Evolutionary conservation across 2,797 vertebrate genomes (phyloP), one percentile per base, ranked within the genome.

Genomic region (Acanthornis magna): DNA sequence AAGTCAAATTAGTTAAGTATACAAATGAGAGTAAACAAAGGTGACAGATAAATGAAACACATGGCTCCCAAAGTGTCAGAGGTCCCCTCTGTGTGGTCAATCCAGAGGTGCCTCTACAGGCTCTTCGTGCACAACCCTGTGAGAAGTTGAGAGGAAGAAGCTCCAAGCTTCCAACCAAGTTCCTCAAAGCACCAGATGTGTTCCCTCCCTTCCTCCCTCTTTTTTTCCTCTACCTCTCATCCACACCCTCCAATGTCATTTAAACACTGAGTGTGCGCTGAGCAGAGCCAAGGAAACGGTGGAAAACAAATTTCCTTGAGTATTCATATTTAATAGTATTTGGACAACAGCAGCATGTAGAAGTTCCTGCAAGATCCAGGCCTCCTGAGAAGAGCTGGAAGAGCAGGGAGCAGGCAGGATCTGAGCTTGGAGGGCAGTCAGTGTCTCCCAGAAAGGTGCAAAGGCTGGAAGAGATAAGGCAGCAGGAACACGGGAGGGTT

Each of bases 31-130:
- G 93, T 98, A 98, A 98, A 97, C 96, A 96, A 96, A 97, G 96
- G 96, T 96, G 98, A 98, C 98, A 98, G 95, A 97, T 87, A 97
- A 97, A 96, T 96, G 95, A 98, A 97, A 97, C 79, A 71, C 92
- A 76, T 71, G 81, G 85, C 32, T 92, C 80, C 81, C 65, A 14
- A 91, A 91, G 89, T 94, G 94, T 96, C 95, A 95, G 93, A 91
- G 92, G 94, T 55, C 87, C 68, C 79, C 62, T 19, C 5, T 18
- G 29, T 29, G 55, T 5, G 32, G 67, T 78, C 95, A 79, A n/a
- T 75, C 92, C 85, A 61, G 86, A 58, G 85, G 80, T 72, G 85
- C 66, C 73, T 95, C 50, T 2, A 95, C 23, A 79, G 29, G 42
- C 47, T 76, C 48, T 79, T 91, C 10, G 0, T 75, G 58, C 23